Evolutionary conservation across 2,113 vertebrate genomes (phyloP).

Genomic region (Holacanthus passer): DNA sequence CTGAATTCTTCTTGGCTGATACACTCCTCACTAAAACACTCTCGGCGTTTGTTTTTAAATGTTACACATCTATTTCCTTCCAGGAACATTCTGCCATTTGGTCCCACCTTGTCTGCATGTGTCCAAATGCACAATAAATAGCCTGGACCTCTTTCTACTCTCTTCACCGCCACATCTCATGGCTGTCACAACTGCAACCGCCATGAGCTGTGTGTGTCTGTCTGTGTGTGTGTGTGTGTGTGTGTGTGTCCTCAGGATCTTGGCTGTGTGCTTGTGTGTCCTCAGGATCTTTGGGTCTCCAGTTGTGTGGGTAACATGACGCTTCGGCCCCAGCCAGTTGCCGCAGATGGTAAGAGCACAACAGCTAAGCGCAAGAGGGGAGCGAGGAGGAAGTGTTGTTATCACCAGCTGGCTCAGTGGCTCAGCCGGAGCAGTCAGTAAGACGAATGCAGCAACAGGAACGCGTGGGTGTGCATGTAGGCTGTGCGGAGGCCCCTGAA

Average conservation of each 20-base stretch:
- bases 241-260: slow-evolving; percentile 30
- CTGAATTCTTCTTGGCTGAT: slow-evolving; percentile 37
- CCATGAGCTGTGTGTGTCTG: slow-evolving; percentile 25
- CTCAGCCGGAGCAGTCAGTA: slow-evolving; percentile 62
- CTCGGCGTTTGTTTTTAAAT: slow-evolving; percentile 59
- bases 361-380: slow-evolving; percentile 64
- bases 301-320: slow-evolving; percentile 74
- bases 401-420: slow-evolving; percentile 77
- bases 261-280: slow-evolving; percentile 49
- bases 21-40: slow-evolving; percentile 28
- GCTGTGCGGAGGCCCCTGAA: slow-evolving; percentile 49
- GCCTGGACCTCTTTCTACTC: slow-evolving; percentile 21
- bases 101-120: slow-evolving; percentile 26
- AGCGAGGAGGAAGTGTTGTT: slow-evolving; percentile 79
- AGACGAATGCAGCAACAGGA: slow-evolving; percentile 71
- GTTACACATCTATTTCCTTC: slow-evolving; percentile 44
- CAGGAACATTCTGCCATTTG: slow-evolving; percentile 39
- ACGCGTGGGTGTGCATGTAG: slow-evolving; percentile 73
- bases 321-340: slow-evolving; percentile 68
- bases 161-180: slow-evolving; percentile 28
- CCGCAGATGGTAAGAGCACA: slow-evolving; percentile 74
- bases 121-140: slow-evolving; percentile 43
- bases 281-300: slow-evolving; percentile 53
- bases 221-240: slow-evolving; percentile 11
- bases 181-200: slow-evolving; percentile 43